Evolutionary conservation across 2,113 vertebrate genomes (phyloP), one percentile per base, ranked within the genome.

Genomic region (Nymphicus hollandicus): DNA sequence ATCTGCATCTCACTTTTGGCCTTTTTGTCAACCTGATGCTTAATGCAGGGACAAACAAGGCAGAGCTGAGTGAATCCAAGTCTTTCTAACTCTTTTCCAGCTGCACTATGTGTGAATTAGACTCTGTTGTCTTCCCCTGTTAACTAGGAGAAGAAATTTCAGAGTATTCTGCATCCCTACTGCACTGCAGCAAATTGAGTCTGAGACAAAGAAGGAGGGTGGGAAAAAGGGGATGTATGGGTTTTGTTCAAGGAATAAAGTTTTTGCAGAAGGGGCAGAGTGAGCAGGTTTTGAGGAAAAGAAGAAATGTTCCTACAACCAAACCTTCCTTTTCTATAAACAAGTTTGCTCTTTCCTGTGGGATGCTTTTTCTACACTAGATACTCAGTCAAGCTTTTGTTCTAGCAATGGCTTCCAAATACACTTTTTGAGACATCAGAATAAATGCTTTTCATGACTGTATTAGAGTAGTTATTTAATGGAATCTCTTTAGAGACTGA

Each of bases 321-420:
- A 47, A 72, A 18, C 10, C 23, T 70, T 88, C 27, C 15, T 83
- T 90, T 80, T 56, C 71, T 60, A 37, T 80, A 88, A 50, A 28
- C 0, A 6, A 63, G 11, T 68, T 92, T 80, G 2, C 2, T 77
- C 2, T 80, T 49, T 72, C 71, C 16, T 0, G 0, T 24, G 53
- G 11, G 29, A 65, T n/a, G 5, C 2, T 47, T 78, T 93, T 64
- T 37, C 41, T 27, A 29, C 19, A 10, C 31, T 63, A 49, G 12
- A 16, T 71, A 56, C 5, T 31, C 58, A 64, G 23, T 46, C 52
- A 8, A 64, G 25, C 29, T 65, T 80, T 60, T 76, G 6, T 64
- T 49, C 33, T 50, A 60, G 29, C 39, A 76, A 9, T 65, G 27
- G 10, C 39, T 88, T 88, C 58, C 39, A 83, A 86, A 43, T 5